Conservation (phyloP, 2,797 vertebrate genomes). For the Champsocephalus esox region DNA sequence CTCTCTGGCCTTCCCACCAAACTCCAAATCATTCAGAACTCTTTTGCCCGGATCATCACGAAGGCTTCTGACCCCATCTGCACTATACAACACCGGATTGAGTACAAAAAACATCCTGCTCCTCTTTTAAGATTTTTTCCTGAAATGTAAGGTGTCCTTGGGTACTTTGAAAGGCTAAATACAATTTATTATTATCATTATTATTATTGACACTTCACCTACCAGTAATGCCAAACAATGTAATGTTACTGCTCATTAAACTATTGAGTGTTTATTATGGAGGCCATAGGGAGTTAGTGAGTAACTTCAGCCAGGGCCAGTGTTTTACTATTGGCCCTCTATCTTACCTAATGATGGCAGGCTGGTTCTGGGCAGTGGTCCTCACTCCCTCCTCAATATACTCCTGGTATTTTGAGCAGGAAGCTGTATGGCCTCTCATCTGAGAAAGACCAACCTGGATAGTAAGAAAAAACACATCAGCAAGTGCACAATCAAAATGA, state of each 20-base stretch:
- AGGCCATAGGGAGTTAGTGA: background rate
- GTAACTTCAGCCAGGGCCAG: background rate
- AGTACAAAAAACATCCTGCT: too few relatives aligned
- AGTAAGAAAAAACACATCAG: slow-evolving; percentile 12
- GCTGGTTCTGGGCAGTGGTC: slow-evolving; percentile 91
- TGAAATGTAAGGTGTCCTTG: too few relatives aligned
- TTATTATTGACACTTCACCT: background rate
- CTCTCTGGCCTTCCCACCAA: too few relatives aligned
- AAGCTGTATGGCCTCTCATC: slow-evolving; percentile 91
- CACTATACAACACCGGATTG: too few relatives aligned
- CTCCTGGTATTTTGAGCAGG: slow-evolving; percentile 94
- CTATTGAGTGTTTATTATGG: too few relatives aligned
- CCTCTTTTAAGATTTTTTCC: too few relatives aligned
- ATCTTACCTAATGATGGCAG: slow-evolving; percentile 87
- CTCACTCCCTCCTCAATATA: slow-evolving; percentile 96
- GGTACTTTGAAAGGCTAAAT: too few relatives aligned
- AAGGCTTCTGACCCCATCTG: too few relatives aligned
- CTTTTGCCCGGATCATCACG: too few relatives aligned
- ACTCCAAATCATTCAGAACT: too few relatives aligned
- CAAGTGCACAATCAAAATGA: background rate
- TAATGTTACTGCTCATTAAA: background rate
- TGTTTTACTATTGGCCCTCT: background rate
- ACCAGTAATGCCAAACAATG: background rate
- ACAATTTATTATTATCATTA: too few relatives aligned
- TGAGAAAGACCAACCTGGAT: slow-evolving; percentile 91